Evolutionary conservation across 2,888 invertebrate species (phyloP), one percentile per base, ranked within the genome.

Genomic region (Mythimna vitellina): DNA sequence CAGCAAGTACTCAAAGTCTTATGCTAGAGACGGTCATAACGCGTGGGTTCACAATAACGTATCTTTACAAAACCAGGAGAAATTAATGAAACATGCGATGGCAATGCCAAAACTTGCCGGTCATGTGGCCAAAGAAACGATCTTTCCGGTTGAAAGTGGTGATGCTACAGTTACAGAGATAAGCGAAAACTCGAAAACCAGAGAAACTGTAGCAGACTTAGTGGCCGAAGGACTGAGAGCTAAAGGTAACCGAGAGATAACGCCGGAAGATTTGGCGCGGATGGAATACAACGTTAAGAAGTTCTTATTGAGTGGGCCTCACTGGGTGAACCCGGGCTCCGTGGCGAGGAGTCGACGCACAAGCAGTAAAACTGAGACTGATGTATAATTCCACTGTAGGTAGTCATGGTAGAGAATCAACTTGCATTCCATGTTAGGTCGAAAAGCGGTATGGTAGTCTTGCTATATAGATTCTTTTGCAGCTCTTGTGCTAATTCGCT

Each of bases 241-340:
- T 7, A 94, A 93, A 78, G 89, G 90, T 20, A 93, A 94, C 63
- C 95, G 93, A 79, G 93, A 94, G 68, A 94, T 96, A 75, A 92
- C 96, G 29, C 93, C 96, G 12, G 97, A 97, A 83, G 97, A 97
- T 89, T 96, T 97, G 84, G 97, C 97, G 29, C 97, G 97, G 89
- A 98, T 98, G 97, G 98, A 98, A 89, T 97, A 97, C 88, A 97
- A 98, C 89, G 98, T 98, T n/a, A 97, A 97, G 92, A 97, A 97
- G 90, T 97, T 98, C 91, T 92, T 98, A 84, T 95, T 97, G 89
- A 97, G 97, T 72, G 96, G 96, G 4, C 94, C 95, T 25, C 93
- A 94, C 63, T 96, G 96, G 95, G 92, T 86, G 38, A 92, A 91
- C 73, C 89, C 93, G 1, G 91, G 86, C 22, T 87, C 93, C 0